Evolutionary conservation across 2,888 invertebrate species (phyloP).

Genomic region (Phortica magna): DNA sequence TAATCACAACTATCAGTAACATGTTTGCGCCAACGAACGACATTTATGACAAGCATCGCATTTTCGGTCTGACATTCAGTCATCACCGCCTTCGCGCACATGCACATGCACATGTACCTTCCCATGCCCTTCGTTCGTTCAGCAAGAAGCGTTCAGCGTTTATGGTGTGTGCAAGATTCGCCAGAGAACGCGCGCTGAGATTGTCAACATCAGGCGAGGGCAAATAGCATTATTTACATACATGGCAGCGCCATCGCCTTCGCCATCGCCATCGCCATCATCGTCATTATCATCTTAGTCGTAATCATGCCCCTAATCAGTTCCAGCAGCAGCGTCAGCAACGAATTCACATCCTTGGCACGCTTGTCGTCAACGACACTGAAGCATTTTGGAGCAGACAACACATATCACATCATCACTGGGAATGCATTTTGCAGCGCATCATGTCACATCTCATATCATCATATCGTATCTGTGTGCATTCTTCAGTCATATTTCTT

Average conservation of each 20-base stretch:
- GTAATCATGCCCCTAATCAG: constrained; percentile 60
- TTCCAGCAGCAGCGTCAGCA: constrained; percentile 47
- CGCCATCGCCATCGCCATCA: constrained; percentile 27
- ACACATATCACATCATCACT: constrained; percentile 68
- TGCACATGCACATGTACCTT: too few relatives aligned
- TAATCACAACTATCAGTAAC: constrained; percentile 71
- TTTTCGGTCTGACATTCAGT: constrained; percentile 25
- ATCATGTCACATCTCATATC: constrained; percentile 64
- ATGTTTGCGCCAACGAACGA: constrained; percentile 56
- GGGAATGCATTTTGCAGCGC: constrained; percentile 73
- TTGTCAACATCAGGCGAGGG: constrained; percentile 53
- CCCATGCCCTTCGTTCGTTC: too few relatives aligned
- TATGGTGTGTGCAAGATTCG: not conserved
- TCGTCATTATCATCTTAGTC: constrained; percentile 31
- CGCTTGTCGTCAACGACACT: constrained; percentile 29
- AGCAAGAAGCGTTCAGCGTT: too few relatives aligned
- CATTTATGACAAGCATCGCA: constrained; percentile 65
- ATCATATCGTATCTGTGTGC: constrained; percentile 48
- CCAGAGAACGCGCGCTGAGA: constrained; percentile 1
- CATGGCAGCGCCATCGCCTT: constrained; percentile 33
- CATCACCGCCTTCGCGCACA: constrained; percentile 20
- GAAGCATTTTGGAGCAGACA: constrained; percentile 41
- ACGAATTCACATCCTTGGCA: constrained; percentile 33
- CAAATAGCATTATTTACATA: constrained; percentile 54
- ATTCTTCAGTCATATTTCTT: constrained; percentile 40